Conservation (phyloP, 2,888 invertebrate genomes). For the Andrena dorsata region DNA sequence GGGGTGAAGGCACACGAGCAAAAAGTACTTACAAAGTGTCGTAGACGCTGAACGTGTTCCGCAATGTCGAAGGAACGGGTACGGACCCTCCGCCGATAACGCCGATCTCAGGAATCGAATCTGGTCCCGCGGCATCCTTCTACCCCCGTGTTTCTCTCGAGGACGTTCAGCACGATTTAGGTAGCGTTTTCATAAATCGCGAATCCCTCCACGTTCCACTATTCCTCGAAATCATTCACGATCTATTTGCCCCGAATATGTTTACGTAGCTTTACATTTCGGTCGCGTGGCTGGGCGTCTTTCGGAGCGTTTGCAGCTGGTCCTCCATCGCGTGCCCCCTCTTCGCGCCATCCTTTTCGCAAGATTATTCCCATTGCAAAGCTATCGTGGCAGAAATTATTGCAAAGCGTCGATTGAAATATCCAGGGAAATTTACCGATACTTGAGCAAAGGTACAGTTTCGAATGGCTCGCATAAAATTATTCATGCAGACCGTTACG, state of each 20-base stretch:
- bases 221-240: constrained; percentile 28
- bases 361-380: constrained; percentile 3
- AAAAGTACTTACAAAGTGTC: constrained; percentile 72
- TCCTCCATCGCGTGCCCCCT: not conserved
- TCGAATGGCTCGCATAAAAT: no score
- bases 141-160: not conserved
- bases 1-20: constrained; percentile 47
- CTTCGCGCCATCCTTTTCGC: not conserved
- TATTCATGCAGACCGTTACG: not conserved
- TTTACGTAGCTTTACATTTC: constrained; percentile 44
- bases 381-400: constrained; percentile 1
- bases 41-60: constrained; percentile 62
- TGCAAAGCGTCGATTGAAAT: not conserved
- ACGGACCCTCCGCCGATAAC: constrained; percentile 53
- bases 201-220: not conserved
- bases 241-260: constrained; percentile 36
- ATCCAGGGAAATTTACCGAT: no score
- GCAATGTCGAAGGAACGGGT: constrained; percentile 55
- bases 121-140: not conserved
- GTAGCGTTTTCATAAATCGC: constrained; percentile 33
- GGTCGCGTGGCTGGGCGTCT: constrained; percentile 7
- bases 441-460: no score
- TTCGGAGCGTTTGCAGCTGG: constrained; percentile 6
- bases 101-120: constrained; percentile 59
- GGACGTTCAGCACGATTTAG: constrained; percentile 13